Base-by-base conservation (phyloP, 2,797 vertebrate genomes). In the Peromyscus attwateri region DNA sequence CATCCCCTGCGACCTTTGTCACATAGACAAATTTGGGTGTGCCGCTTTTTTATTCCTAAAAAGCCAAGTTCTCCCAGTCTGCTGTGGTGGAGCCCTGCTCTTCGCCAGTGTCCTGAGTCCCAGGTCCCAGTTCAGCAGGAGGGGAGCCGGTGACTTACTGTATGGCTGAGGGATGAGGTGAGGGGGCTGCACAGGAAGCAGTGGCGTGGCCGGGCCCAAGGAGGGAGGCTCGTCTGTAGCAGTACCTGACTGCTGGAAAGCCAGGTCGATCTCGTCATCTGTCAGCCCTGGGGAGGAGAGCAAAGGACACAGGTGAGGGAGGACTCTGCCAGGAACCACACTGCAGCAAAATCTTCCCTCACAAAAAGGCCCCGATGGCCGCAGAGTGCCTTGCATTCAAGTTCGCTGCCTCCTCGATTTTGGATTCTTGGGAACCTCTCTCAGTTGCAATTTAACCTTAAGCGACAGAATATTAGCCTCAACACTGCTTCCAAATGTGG, bases 201-300 rank as follows among this genome's bases (percentile, higher is more conserved):
- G 97, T 0, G 98, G 98, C 0, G 98, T 83, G 29, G 98, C 96
- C 89, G 99, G 98, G 88, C 95, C 98, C 87, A 99, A 88, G 94
- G 99, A 96, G 57, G 99, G 98, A 0, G 99, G 98, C 95, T 99
- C 99, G 1, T 99, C 99, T 0, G 98, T 97, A 96, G 98, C 98
- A 0, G 98, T 99, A 97, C 99, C 99, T 0, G 99, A 99, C 97
- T 99, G 99, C 98, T 99, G 99, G 98, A 99, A 99, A 82, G 99
- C 99, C 98, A 99, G 97, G 87, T 99, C 99, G n/a, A 99, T 99
- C 98, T 99, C 99, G 94, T 99, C 99, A 97, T 99, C 99, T 0
- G 99, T 99, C 98, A 99, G 99, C 96, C 99, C 99, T 99, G 98
- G 92, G 92, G 95, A 98, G 97, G 97, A 98, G 88, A 98, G 97